Conservation (phyloP, 2,888 invertebrate species). For the Leucophenga montana region DNA sequence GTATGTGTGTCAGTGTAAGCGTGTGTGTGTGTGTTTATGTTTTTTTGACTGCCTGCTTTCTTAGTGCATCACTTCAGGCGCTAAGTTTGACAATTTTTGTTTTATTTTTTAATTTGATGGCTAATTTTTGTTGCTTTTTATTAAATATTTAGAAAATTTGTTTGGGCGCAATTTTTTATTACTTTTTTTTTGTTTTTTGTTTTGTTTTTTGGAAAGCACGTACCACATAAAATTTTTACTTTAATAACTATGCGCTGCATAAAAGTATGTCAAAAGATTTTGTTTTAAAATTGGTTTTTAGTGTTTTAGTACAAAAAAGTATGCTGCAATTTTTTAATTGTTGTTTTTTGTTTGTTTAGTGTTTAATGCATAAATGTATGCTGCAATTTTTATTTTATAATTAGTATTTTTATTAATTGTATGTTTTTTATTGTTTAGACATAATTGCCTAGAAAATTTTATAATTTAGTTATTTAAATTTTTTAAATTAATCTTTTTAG, state of each 20-base stretch:
- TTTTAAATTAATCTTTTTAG: not conserved
- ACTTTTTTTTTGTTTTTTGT: not conserved
- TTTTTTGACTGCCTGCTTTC: not conserved
- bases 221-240: too few species aligned
- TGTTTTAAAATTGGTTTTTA: too few species aligned
- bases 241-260: too few species aligned
- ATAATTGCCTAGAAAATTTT: not conserved
- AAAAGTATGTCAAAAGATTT: too few species aligned
- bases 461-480: not conserved
- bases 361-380: too few species aligned
- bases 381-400: too few species aligned
- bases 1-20: not conserved
- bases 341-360: not conserved
- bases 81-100: not conserved
- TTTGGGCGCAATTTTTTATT: not conserved
- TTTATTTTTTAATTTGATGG: not conserved
- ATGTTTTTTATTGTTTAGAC: too few species aligned
- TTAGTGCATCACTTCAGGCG: not conserved
- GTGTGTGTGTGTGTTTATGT: not conserved
- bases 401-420: too few species aligned
- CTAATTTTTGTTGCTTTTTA: not conserved
- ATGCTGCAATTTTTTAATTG: not conserved
- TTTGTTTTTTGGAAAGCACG: not conserved
- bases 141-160: not conserved
- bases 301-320: too few species aligned